Conservation (phyloP, 2,888 invertebrate genomes). For the Sialis fuliginosa region DNA sequence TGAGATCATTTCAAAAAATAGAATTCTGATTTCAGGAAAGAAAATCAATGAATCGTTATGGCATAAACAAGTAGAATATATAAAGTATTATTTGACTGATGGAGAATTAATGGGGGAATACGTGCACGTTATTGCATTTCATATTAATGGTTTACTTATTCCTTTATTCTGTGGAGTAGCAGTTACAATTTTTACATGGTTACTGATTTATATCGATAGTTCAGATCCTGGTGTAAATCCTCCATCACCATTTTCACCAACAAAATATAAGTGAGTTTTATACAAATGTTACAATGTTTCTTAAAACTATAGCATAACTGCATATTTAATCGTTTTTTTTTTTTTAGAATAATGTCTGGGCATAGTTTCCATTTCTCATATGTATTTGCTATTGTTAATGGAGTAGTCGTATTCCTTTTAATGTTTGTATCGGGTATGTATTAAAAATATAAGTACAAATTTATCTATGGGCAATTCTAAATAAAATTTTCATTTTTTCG, state of each 20-base stretch:
- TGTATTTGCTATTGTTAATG: no score
- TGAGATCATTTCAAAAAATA: constrained; percentile 14
- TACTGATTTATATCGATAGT: constrained; percentile 41
- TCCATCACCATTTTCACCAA: constrained; percentile 35
- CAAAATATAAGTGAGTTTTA: constrained; percentile 26
- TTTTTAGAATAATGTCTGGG: no score
- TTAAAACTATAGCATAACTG: no score
- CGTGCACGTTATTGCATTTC: constrained; percentile 18
- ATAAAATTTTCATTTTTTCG: no score
- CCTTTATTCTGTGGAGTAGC: constrained; percentile 28
- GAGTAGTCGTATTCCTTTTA: no score
- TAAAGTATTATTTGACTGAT: constrained; percentile 18
- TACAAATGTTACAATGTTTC: background rate
- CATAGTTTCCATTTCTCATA: no score
- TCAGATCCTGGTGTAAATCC: constrained; percentile 38
- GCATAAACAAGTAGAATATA: constrained; percentile 15
- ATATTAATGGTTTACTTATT: constrained; percentile 21
- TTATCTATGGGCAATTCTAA: no score
- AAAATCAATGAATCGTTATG: constrained; percentile 12
- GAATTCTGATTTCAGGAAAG: constrained; percentile 9
- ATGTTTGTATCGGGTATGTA: no score
- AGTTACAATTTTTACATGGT: constrained; percentile 34
- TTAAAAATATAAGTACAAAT: no score
- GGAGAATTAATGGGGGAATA: constrained; percentile 18
- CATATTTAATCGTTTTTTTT: no score